Evolutionary conservation across 2,113 vertebrate species (phyloP).

Genomic region (Neodontobutis hainanensis): DNA sequence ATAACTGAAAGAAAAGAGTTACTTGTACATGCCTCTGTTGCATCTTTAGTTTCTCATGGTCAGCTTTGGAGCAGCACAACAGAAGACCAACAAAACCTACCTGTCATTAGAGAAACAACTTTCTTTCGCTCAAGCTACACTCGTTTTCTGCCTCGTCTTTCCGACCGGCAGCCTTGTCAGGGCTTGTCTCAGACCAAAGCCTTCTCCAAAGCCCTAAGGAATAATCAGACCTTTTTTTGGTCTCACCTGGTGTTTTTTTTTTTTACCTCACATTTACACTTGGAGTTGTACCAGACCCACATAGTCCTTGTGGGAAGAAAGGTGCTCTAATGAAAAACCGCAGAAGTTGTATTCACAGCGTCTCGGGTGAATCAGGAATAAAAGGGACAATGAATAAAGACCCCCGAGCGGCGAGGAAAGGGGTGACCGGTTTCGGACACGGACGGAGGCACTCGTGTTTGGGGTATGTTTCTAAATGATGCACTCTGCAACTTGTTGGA

Average conservation of each 20-base stretch:
- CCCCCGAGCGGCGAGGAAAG: conserved; percentile 55
- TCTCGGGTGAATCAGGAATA: conserved; percentile 24
- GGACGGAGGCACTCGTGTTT: conserved; percentile 76
- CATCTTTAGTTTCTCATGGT: conserved; percentile 2
- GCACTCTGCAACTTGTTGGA: not conserved
- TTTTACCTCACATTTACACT: too few species aligned
- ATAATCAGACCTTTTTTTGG: conserved; percentile 24
- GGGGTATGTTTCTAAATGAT: conserved; percentile 68
- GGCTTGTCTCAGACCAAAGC: conserved; percentile 46
- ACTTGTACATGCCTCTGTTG: conserved; percentile 3
- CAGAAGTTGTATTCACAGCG: conserved; percentile 10
- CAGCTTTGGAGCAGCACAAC: conserved; percentile 10
- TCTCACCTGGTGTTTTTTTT: conserved; percentile 20
- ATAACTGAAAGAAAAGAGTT: conserved; percentile 22
- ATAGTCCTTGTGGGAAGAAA: not conserved
- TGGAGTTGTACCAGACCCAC: conserved; percentile 20
- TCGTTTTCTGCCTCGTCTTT: conserved; percentile 20
- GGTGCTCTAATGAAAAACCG: not conserved
- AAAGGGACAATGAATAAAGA: conserved; percentile 72
- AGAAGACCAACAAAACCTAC: conserved; percentile 27
- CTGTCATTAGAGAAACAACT: too few species aligned
- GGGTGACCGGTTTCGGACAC: conserved; percentile 55
- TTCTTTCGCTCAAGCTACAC: not conserved
- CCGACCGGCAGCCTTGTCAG: conserved; percentile 35
- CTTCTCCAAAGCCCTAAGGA: conserved; percentile 33